A percentile compares a stretch with the other conserved stretches of the same genome.
phyloP scores from a whole-genome alignment of 2,113 vertebrate species.

The Lathamus discolor region DNA sequence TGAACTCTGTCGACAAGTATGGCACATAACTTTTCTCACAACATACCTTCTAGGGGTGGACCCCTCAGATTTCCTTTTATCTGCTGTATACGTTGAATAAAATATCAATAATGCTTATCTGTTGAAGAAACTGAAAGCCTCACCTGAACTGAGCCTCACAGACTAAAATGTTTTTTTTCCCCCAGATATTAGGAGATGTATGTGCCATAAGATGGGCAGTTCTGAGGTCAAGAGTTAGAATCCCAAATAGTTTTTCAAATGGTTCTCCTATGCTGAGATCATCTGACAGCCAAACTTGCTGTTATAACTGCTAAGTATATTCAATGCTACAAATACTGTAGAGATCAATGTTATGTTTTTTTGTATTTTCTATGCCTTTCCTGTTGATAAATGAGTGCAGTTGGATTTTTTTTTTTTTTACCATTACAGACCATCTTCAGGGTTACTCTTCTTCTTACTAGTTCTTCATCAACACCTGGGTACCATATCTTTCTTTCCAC shows the following conservation, averaged over 20 bases:
- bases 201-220: neutral
- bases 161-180: neutral
- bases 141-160: neutral
- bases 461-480: constrained; percentile 10
- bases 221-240: neutral
- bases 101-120: neutral
- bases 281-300: neutral
- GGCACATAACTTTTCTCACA: neutral
- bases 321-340: constrained; percentile 10
- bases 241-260: neutral
- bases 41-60: neutral
- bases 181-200: neutral
- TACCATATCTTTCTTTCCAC: neutral
- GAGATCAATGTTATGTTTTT: constrained; percentile 18
- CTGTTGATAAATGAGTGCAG: constrained; percentile 14
- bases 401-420: neutral
- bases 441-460: neutral
- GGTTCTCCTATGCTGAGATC: neutral
- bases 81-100: neutral
- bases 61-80: neutral
- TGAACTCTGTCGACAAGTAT: neutral
- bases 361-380: constrained; percentile 24
- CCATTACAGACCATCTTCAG: neutral
- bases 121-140: neutral
- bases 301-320: constrained; percentile 13